phyloP scores from a whole-genome alignment of 2,113 vertebrate genomes.

The Micronycteris hirsuta region DNA sequence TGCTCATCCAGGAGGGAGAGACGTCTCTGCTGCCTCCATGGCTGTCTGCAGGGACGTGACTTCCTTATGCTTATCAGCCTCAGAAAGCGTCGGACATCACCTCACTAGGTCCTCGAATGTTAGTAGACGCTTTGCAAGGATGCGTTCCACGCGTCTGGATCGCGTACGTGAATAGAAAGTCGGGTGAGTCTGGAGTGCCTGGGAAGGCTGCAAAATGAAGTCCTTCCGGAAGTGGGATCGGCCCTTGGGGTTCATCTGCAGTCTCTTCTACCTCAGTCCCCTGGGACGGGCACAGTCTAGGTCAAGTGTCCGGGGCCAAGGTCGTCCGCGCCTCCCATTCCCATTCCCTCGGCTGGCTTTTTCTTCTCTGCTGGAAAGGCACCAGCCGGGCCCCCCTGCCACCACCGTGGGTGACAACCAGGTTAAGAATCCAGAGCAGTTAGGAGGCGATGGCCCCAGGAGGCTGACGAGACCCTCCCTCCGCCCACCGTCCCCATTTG shows the following conservation, averaged over 20 bases:
- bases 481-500: rapidly evolving
- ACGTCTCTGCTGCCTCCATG: background rate
- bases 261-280: background rate
- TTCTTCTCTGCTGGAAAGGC: background rate
- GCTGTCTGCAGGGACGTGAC: constrained; percentile 2
- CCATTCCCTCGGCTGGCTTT: background rate
- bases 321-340: background rate
- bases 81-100: constrained; percentile 62
- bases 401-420: background rate
- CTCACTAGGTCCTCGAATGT: constrained; percentile 52
- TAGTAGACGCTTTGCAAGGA: constrained; percentile 73
- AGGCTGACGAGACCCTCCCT: background rate
- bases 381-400: background rate
- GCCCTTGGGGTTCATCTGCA: background rate
- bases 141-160: constrained; percentile 57
- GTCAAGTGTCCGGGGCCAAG: background rate
- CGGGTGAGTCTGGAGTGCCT: constrained; percentile 57
- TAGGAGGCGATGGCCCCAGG: background rate
- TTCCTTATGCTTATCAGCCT: constrained; percentile 35
- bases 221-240: background rate
- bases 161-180: constrained; percentile 45
- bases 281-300: background rate
- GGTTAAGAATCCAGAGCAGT: background rate
- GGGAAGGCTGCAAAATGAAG: constrained; percentile 48
- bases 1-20: background rate